Evolutionary conservation across 2,113 vertebrate genomes (phyloP), one percentile per base, ranked within the genome.

Genomic region (Gadus macrocephalus): DNA sequence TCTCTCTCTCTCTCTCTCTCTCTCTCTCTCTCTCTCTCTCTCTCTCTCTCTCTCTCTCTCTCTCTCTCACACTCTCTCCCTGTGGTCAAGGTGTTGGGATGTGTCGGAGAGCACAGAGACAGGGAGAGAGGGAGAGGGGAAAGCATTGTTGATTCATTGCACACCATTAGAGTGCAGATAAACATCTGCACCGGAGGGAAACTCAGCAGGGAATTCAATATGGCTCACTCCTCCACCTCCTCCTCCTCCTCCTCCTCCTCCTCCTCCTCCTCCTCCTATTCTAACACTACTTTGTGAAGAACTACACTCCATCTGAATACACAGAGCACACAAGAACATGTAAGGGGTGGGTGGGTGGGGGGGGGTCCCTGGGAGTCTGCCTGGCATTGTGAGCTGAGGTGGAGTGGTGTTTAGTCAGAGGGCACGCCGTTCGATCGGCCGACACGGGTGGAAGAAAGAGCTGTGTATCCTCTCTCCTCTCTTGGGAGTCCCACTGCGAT

Each of bases 81-180:
- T 35, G 63, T 72, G 83, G 76, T 80, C 81, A 74, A 71, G 71
- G 53, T 77, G 70, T 78, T 65, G 69, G 61, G 65, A 58, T 72
- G 58, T 55, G 38, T 25, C 69, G 17, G 76, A 58, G 53, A 71
- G 73, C 72, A 71, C 74, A 64, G 65, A 81, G 25, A 28, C 66
- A 73, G 66, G 12, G 56, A 65, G 53, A 56, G n/a, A 38, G 68
- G 53, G 58, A 70, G 64, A 72, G 49, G 9, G 27, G 17, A 67
- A 72, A 59, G 22, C 53, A 68, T 59, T 59, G 67, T 68, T 22
- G 8, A 55, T 56, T 55, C 66, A 25, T 5, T 28, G 14, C 20
- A 25, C 66, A 25, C 42, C 20, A 55, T 67, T 9, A 38, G 15
- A 20, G n/a, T n/a, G 3, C 38, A 68, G 27, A 53, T 64, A 64